A percentile compares a stretch with the other conserved stretches of the same genome.
phyloP scores from a whole-genome alignment of 2,888 invertebrate species.

The Parochlus steinenii region DNA sequence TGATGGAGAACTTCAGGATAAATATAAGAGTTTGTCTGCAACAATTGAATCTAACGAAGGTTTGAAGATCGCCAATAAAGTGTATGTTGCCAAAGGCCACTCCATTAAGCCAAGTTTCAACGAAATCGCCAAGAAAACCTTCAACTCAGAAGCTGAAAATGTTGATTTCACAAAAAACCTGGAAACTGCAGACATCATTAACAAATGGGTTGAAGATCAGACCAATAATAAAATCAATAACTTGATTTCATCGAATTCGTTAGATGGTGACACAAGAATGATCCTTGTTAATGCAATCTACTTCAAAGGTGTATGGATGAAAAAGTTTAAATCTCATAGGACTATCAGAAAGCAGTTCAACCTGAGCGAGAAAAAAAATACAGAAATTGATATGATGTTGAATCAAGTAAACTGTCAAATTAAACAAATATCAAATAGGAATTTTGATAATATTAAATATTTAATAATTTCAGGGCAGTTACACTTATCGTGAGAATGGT shows the following conservation, averaged over 20 bases:
- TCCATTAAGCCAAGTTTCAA: constrained; percentile 37
- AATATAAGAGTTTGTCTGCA: constrained; percentile 19
- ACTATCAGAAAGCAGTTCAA: constrained; percentile 50
- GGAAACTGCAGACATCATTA: constrained; percentile 43
- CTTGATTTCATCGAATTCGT: constrained; percentile 41
- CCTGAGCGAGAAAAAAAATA: constrained; percentile 32
- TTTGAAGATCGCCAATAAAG: constrained; percentile 41
- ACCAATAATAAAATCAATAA: constrained; percentile 72
- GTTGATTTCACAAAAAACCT: constrained; percentile 40
- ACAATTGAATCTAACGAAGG: constrained; percentile 16
- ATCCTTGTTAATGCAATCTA: constrained; percentile 74
- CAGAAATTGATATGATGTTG: constrained; percentile 60
- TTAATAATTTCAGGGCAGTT: constrained; percentile 18
- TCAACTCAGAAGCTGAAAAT: constrained; percentile 43
- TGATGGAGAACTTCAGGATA: constrained; percentile 17
- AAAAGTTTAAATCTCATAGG: constrained; percentile 39
- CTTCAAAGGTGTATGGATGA: constrained; percentile 65
- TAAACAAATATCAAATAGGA: too few relatives aligned
- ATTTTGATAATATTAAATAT: too few relatives aligned
- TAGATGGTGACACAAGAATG: constrained; percentile 40
- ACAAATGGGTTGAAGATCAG: constrained; percentile 60
- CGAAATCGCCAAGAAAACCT: constrained; percentile 39
- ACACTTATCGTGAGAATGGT: constrained; percentile 31
- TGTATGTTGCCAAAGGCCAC: constrained; percentile 43
- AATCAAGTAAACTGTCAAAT: constrained; percentile 29